A percentile compares a stretch with the other conserved stretches of the same genome.
These are phyloP conservation scores for Iguana delicatissima DNA, from an alignment of 2,797 vertebrate genomes.

Conservation along the genomic window DNA sequence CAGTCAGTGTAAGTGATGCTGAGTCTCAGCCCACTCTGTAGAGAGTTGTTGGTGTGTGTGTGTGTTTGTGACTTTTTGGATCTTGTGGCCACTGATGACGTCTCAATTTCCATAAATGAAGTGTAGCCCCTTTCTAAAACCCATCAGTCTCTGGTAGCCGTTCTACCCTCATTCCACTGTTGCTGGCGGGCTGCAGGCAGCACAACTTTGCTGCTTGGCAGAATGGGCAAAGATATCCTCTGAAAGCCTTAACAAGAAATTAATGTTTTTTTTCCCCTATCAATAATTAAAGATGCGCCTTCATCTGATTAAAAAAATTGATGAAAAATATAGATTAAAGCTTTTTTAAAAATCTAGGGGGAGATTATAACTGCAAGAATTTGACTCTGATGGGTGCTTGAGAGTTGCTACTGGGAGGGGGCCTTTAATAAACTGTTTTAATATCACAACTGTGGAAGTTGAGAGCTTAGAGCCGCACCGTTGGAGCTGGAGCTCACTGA, in stretches of 20 bases:
- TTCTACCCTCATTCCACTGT: no score
- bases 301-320: conserved; percentile 30
- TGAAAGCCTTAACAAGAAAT: conserved; percentile 24
- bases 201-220: neutral
- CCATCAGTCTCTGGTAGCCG: no score
- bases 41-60: no score
- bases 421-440: conserved; percentile 58
- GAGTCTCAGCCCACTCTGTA: no score
- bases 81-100: neutral
- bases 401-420: conserved; percentile 62
- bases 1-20: no score
- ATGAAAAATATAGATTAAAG: conserved; percentile 46
- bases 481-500: no score
- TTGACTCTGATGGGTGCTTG: conserved; percentile 48
- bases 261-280: conserved; percentile 49
- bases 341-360: conserved; percentile 57
- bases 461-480: no score
- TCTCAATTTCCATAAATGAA: neutral
- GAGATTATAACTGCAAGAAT: conserved; percentile 54
- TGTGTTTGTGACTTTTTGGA: neutral
- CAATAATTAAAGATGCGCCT: conserved; percentile 54
- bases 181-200: neutral
- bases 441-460: neutral
- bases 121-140: neutral
- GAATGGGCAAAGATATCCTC: neutral